A percentile compares a stretch with the other conserved stretches of the same genome.
These are phyloP conservation scores for Sminthopsis crassicaudata DNA, from an alignment of 2,113 vertebrate species.

Conservation along the genomic window DNA sequence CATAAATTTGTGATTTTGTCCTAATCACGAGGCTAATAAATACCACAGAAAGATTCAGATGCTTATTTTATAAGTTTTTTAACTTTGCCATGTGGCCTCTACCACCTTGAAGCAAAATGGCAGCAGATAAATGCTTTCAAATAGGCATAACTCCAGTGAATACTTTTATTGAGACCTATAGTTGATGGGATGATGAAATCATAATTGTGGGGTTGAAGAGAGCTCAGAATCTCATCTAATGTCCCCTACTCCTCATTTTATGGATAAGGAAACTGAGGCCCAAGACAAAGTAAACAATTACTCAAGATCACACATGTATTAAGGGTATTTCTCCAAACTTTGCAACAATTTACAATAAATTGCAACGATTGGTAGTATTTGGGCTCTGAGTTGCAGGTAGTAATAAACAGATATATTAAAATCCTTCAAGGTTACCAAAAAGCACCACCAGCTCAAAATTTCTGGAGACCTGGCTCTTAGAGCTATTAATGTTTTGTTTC, in stretches of 20 bases:
- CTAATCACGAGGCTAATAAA: neutral
- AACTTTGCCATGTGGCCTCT: neutral
- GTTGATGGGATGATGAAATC: neutral
- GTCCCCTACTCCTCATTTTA: neutral
- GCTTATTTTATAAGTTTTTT: neutral
- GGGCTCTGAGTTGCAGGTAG: neutral
- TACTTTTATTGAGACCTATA: neutral
- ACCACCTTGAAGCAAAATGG: neutral
- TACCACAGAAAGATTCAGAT: neutral
- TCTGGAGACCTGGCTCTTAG: conserved; percentile 9
- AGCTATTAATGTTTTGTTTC: conserved; percentile 43
- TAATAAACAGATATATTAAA: neutral
- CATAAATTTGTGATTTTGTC: neutral
- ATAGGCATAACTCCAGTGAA: neutral
- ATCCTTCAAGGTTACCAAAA: neutral
- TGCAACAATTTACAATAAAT: neutral
- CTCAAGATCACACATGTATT: neutral
- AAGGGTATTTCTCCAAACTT: conserved; percentile 54
- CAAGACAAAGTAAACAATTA: too few species aligned
- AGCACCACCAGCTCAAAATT: neutral
- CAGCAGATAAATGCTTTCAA: neutral
- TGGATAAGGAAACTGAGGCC: neutral
- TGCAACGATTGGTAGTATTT: neutral
- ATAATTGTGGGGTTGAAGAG: neutral
- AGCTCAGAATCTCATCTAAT: neutral